Evolutionary conservation across 2,113 vertebrate genomes (phyloP).

Genomic region (Eubucco bourcierii): DNA sequence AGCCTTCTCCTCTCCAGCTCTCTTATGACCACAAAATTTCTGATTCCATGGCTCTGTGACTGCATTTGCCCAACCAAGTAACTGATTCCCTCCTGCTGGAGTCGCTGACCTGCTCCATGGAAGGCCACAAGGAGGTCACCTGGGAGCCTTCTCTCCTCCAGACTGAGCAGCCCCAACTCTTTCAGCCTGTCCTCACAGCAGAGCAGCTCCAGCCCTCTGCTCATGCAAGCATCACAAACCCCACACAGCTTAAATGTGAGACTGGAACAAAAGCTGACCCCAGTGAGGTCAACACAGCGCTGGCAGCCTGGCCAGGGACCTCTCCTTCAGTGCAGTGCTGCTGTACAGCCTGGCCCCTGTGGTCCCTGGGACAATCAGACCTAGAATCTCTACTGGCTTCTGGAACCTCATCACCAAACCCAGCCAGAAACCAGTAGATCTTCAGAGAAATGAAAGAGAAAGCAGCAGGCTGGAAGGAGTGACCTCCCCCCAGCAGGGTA

Average conservation of each 20-base stretch:
- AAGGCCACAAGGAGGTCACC: too few species aligned
- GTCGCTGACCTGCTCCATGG: accelerated
- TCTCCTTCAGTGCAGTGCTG: not conserved
- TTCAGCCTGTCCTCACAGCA: too few species aligned
- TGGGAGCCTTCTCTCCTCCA: too few species aligned
- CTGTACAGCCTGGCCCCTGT: not conserved
- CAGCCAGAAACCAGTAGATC: not conserved
- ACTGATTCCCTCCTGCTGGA: not conserved
- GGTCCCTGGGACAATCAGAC: not conserved
- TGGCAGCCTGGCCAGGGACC: not conserved
- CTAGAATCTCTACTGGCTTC: not conserved
- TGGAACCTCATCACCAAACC: not conserved
- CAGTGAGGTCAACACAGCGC: not conserved
- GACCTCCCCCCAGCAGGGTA: not conserved
- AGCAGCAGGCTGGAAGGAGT: not conserved
- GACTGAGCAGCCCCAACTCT: too few species aligned
- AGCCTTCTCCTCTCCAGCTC: too few species aligned
- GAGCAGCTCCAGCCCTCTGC: too few species aligned
- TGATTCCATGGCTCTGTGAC: too few species aligned
- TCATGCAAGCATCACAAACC: not conserved
- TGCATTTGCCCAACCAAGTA: not conserved
- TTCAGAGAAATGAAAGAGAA: not conserved
- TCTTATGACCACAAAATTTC: too few species aligned
- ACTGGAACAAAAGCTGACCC: not conserved
- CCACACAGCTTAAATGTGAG: too few species aligned